These are phyloP conservation scores for Misgurnus mizolepis DNA, from an alignment of 2,113 vertebrate species.

Conservation along the genomic window DNA sequence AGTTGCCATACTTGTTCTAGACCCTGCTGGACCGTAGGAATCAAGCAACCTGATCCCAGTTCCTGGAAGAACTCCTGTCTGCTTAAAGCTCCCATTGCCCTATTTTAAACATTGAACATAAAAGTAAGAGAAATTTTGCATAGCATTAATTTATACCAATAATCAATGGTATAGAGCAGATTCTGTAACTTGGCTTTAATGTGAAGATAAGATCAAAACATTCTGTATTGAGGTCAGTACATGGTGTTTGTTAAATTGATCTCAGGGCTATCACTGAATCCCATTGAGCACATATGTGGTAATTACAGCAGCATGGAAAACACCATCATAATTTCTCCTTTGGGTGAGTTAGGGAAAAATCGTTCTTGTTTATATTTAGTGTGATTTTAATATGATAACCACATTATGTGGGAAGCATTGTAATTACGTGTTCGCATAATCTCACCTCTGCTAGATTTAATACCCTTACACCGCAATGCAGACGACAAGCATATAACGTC, in stretches of 20 bases:
- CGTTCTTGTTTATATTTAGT: neutral
- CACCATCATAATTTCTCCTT: neutral
- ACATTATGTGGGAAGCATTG: neutral
- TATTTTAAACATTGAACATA: neutral
- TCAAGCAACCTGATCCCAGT: slow-evolving; percentile 79
- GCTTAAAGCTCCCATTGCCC: slow-evolving; percentile 58
- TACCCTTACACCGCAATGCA: slow-evolving; percentile 11
- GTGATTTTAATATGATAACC: neutral
- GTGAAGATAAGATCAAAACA: neutral
- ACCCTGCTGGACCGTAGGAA: slow-evolving; percentile 80
- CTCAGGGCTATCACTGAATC: neutral
- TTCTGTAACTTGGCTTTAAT: neutral
- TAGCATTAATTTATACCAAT: neutral
- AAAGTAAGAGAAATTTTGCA: neutral
- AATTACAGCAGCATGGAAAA: neutral
- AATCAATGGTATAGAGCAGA: neutral
- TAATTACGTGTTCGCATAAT: neutral
- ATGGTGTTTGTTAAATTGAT: neutral
- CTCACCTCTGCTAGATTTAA: slow-evolving; percentile 8
- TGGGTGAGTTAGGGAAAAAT: neutral
- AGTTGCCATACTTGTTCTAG: slow-evolving; percentile 84
- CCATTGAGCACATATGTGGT: neutral
- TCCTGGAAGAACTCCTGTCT: slow-evolving; percentile 77
- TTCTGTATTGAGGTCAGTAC: slow-evolving; percentile 7
- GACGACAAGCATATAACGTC: neutral